A percentile compares a stretch with the other conserved stretches of the same genome.
These are phyloP conservation scores for Hylyphantes graminicola DNA, from an alignment of 1,140 invertebrate genomes.

Conservation along the genomic window DNA sequence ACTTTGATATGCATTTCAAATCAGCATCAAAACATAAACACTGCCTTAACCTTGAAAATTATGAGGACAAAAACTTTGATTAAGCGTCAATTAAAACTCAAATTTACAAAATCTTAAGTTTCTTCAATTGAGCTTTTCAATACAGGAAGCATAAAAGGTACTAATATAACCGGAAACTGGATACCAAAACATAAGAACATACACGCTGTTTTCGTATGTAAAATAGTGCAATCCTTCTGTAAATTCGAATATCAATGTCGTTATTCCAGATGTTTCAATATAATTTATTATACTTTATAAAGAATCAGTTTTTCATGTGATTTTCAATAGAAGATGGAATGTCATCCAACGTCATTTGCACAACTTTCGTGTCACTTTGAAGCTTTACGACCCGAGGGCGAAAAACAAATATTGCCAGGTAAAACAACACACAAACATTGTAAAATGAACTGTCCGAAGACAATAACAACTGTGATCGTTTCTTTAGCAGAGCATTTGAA, in stretches of 20 bases:
- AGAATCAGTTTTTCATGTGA: conserved; percentile 17
- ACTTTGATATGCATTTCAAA: background rate
- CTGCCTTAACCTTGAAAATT: conserved; percentile 16
- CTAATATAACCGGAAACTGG: conserved; percentile 17
- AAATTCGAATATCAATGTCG: background rate
- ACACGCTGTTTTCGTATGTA: conserved; percentile 2
- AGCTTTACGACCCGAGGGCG: conserved; percentile 59
- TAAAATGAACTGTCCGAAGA: background rate
- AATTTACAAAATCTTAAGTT: background rate
- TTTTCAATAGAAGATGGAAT: conserved; percentile 49
- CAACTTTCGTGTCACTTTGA: conserved; percentile 59
- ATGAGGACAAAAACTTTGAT: background rate
- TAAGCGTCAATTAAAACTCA: background rate
- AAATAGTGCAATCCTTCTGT: background rate
- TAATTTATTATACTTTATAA: background rate
- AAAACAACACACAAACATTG: background rate
- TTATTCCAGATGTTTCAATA: background rate
- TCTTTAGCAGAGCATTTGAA: background rate
- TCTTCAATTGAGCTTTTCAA: background rate
- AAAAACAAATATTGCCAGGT: conserved; percentile 54
- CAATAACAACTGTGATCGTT: too few relatives aligned
- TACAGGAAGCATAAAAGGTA: background rate
- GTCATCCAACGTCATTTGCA: conserved; percentile 52
- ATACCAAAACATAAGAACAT: background rate
- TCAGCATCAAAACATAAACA: background rate